phyloP scores from a whole-genome alignment of 2,888 invertebrate genomes.

The Harmothoe impar region DNA sequence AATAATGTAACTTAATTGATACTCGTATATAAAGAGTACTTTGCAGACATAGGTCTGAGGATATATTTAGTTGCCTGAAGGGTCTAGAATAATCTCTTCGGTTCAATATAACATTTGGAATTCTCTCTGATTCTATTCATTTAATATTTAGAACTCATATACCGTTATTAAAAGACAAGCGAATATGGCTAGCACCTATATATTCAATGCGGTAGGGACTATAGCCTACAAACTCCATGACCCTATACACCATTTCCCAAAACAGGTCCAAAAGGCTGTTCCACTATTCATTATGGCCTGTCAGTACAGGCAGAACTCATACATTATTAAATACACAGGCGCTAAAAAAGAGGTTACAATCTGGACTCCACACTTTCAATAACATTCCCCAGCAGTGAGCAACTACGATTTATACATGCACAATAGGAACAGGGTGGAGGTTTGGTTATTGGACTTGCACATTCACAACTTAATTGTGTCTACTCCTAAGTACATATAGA shows the following conservation, averaged over 20 bases:
- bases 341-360: not conserved
- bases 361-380: not conserved
- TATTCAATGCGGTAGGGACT: too few relatives aligned
- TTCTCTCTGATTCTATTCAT: too few relatives aligned
- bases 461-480: slow-evolving; percentile 3
- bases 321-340: not conserved
- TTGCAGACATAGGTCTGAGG: not conserved
- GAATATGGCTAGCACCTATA: too few relatives aligned
- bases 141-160: too few relatives aligned
- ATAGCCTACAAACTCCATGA: too few relatives aligned
- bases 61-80: too few relatives aligned
- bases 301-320: not conserved
- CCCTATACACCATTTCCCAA: too few relatives aligned
- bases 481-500: not conserved
- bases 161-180: too few relatives aligned
- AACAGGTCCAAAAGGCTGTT: too few relatives aligned
- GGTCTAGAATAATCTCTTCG: too few relatives aligned
- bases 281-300: too few relatives aligned
- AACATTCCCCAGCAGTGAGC: not conserved
- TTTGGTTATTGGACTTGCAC: not conserved
- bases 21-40: not conserved
- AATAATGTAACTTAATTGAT: slow-evolving; percentile 5
- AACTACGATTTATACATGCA: not conserved
- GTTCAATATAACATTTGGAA: too few relatives aligned
- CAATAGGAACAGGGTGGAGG: not conserved